Percentiles rank a stretch among this genome's conserved stretches.
Conservation (phyloP, 2,888 invertebrate species). For the Proisotoma minuta region DNA sequence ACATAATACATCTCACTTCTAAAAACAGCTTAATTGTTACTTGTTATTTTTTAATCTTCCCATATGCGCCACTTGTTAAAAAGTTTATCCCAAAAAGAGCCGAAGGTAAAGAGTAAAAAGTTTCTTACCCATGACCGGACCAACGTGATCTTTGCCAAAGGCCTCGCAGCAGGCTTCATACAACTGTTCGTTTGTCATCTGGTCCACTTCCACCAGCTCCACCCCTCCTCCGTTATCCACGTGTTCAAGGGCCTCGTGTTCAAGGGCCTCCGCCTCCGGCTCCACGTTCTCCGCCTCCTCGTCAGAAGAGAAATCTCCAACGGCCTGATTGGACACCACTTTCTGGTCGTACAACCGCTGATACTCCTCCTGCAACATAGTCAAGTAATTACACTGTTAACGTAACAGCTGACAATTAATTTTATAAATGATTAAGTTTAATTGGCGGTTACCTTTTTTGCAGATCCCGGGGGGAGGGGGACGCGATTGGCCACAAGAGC, state of each 20-base stretch:
- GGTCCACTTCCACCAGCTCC: neutral
- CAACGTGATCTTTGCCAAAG: slow-evolving; percentile 11
- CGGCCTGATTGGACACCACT: slow-evolving; percentile 22
- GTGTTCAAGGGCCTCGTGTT: neutral
- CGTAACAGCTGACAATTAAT: too few species aligned
- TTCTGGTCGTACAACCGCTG: slow-evolving; percentile 38
- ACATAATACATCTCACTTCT: too few species aligned
- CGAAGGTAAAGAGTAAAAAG: neutral
- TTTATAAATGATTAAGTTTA: too few species aligned
- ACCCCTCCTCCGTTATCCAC: too few species aligned
- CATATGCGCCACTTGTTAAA: too few species aligned
- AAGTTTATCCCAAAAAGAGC: too few species aligned
- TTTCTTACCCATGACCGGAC: slow-evolving; percentile 25
- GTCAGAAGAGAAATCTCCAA: slow-evolving; percentile 35
- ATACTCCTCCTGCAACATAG: slow-evolving; percentile 35
- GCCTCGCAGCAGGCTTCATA: neutral
- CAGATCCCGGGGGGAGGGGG: slow-evolving; percentile 26
- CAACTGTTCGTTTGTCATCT: neutral
- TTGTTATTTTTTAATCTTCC: too few species aligned
- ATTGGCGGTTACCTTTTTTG: slow-evolving; percentile 33
- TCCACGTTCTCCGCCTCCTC: slow-evolving; percentile 34
- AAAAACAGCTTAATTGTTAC: too few species aligned
- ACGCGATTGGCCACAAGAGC: slow-evolving; percentile 34
- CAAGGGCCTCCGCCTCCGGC: neutral
- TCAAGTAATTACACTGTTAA: slow-evolving; percentile 6